phyloP scores from a whole-genome alignment of 2,113 vertebrate genomes.

The Theristicus caerulescens region DNA sequence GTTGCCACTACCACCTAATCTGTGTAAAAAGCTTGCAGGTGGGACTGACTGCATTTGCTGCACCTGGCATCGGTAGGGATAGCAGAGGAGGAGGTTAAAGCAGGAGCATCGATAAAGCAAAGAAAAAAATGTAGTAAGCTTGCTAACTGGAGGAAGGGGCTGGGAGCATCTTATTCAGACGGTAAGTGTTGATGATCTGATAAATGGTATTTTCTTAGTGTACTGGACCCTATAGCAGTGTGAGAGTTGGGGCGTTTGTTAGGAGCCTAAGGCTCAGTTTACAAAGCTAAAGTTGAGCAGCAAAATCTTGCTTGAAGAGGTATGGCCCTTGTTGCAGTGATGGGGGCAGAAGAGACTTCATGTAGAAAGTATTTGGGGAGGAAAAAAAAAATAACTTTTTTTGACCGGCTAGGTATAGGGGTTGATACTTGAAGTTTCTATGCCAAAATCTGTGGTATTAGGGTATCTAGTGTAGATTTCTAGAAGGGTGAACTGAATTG shows the following conservation, averaged over 20 bases:
- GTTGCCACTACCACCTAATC: background rate
- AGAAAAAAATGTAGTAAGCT: too few relatives aligned
- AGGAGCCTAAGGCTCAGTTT: background rate
- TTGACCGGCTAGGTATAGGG: background rate
- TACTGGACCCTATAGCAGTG: rapidly evolving
- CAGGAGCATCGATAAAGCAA: background rate
- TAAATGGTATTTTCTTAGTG: background rate
- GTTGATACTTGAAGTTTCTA: background rate
- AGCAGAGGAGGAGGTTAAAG: background rate
- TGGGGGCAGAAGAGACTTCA: background rate
- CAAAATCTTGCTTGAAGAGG: background rate
- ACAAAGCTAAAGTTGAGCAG: background rate
- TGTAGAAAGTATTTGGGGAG: too few relatives aligned
- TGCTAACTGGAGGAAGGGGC: rapidly evolving
- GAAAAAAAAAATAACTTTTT: background rate
- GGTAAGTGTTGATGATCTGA: background rate
- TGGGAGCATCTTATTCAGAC: rapidly evolving
- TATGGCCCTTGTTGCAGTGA: background rate
- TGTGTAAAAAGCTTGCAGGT: background rate
- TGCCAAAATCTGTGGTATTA: rapidly evolving
- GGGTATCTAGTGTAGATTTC: background rate
- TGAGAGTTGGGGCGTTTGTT: background rate
- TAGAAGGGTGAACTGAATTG: background rate
- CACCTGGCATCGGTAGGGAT: background rate
- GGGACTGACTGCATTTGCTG: background rate